Conservation (phyloP, 2,888 invertebrate species). For the Nasonovia ribisnigri region DNA sequence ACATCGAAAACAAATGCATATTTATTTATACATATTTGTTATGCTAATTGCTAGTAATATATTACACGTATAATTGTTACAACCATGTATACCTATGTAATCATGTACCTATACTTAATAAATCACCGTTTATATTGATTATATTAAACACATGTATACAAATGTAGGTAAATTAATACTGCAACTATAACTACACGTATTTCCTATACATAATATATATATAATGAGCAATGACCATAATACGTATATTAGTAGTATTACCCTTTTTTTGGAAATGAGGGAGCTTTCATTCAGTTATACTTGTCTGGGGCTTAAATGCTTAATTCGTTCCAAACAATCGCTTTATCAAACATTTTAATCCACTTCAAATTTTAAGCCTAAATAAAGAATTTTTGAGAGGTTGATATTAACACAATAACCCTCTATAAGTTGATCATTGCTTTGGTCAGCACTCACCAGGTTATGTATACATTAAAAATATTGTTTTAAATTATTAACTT, state of each 20-base stretch:
- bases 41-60: background rate
- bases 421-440: background rate
- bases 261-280: background rate
- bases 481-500: background rate
- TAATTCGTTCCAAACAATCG: background rate
- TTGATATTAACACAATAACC: background rate
- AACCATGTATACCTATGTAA: too few relatives aligned
- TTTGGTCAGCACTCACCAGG: background rate
- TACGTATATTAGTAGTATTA: background rate
- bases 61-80: background rate
- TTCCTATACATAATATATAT: background rate
- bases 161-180: background rate
- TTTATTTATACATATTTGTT: too few relatives aligned
- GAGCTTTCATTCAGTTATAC: background rate
- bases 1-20: too few relatives aligned
- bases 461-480: background rate
- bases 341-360: constrained; percentile 1
- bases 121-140: constrained; percentile 4
- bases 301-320: background rate
- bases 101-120: background rate
- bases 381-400: background rate
- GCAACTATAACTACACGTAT: background rate
- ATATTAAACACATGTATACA: background rate
- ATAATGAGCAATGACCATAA: background rate
- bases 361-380: background rate